Evolutionary conservation across 2,113 vertebrate species (phyloP).

Genomic region (Salvelinus alpinus): DNA sequence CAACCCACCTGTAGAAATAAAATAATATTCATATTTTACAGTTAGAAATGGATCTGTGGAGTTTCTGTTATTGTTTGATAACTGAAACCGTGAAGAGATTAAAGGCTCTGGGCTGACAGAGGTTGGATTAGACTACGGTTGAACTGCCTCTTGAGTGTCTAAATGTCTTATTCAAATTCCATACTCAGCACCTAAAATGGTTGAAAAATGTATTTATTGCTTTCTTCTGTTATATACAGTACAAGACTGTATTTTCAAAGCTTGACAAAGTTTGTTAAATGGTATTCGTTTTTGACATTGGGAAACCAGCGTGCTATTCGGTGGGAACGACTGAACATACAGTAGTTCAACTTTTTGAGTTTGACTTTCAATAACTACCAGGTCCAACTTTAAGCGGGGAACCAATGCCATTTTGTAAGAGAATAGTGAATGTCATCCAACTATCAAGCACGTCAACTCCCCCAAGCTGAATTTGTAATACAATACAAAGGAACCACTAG

Average conservation of each 20-base stretch:
- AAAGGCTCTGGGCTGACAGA: slow-evolving; percentile 62
- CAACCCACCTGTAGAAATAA: slow-evolving; percentile 60
- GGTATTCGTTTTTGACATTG: neutral
- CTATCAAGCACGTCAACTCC: slow-evolving; percentile 18
- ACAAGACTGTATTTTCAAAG: slow-evolving; percentile 30
- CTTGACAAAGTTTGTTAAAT: slow-evolving; percentile 26
- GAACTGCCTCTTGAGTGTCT: slow-evolving; percentile 60
- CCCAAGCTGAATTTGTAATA: slow-evolving; percentile 52
- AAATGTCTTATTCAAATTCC: slow-evolving; percentile 40
- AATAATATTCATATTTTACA: slow-evolving; percentile 60
- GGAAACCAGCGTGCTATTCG: neutral
- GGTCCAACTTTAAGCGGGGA: slow-evolving; percentile 10
- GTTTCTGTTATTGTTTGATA: slow-evolving; percentile 72
- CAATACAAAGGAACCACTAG: slow-evolving; percentile 58
- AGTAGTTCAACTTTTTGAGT: neutral
- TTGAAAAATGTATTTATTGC: slow-evolving; percentile 13
- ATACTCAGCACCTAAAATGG: slow-evolving; percentile 11
- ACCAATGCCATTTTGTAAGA: slow-evolving; percentile 40
- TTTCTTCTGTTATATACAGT: slow-evolving; percentile 10
- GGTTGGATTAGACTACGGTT: slow-evolving; percentile 64
- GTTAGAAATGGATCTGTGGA: slow-evolving; percentile 68
- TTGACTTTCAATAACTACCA: slow-evolving; percentile 40
- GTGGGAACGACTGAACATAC: neutral
- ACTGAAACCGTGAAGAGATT: slow-evolving; percentile 71
- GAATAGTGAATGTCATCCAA: slow-evolving; percentile 40